Evolutionary conservation across 2,797 vertebrate genomes (phyloP), one percentile per base, ranked within the genome.

Genomic region (Cacajao melanocephalus): DNA sequence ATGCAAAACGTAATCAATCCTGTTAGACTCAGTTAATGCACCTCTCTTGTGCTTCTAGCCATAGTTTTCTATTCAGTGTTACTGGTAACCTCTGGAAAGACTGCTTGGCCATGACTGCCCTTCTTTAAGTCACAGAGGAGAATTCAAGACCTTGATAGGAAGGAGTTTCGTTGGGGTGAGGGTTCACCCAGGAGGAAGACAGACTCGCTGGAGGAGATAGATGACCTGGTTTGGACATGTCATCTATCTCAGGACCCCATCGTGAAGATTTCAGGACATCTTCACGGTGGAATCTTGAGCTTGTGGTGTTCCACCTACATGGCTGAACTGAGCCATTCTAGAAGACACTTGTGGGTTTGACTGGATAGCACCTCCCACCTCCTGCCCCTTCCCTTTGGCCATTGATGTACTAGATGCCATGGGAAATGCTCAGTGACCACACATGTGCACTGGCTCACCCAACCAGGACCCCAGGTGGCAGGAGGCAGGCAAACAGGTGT

Each of bases 241-340:
- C 52, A 55, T 55, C 52, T 55, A 55, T 55, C 52, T 55, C 20
- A 55, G 52, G 52, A 55, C 20, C 52, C 52, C 20, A 55, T 55
- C 2, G 0, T 55, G 20, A 55, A 55, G 52, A 55, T 55, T 55
- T 55, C 20, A 22, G 20, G 20, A 55, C 5, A 3, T 24, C 26
- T 41, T 41, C 7, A 0, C 9, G 33, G 6, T 8, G 19, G 79
- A n/a, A 4, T 19, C 50, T 83, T 46, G 48, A 28, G 30, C 20
- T 10, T 2, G 0, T 5, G 4, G 5, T 5, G 12, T 4, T 48
- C 75, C 22, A 24, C 13, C 13, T 36, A 13, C 19, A 1, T 0
- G 6, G 26, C 85, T 76, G 15, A 64, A 36, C 14, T 24, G 7
- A 33, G 48, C 33, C 8, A n/a, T 79, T 30, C 12, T 33, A 14